phyloP scores from a whole-genome alignment of 2,888 invertebrate genomes.

The Zaprionus bogoriensis region DNA sequence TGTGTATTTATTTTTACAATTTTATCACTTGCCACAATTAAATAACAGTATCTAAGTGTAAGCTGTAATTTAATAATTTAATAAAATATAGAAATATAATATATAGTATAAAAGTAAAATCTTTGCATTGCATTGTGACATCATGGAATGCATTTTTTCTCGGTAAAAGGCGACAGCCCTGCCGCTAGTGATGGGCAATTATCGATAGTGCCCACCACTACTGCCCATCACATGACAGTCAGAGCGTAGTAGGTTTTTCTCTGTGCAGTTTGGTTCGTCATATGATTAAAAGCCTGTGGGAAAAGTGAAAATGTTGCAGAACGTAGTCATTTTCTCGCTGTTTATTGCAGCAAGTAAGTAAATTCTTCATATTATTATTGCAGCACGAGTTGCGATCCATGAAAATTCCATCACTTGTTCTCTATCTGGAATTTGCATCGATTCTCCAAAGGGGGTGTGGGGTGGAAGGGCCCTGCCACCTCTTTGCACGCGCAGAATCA shows the following conservation, averaged over 20 bases:
- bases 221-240: constrained; percentile 73
- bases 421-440: constrained; percentile 25
- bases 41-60: too few relatives aligned
- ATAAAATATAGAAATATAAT: too few relatives aligned
- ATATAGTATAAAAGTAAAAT: too few relatives aligned
- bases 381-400: not conserved
- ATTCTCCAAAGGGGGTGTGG: constrained; percentile 27
- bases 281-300: constrained; percentile 79
- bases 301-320: constrained; percentile 79
- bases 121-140: not conserved
- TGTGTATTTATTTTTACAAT: too few relatives aligned
- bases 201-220: constrained; percentile 36
- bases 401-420: constrained; percentile 12
- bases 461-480: constrained; percentile 4
- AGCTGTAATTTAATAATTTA: too few relatives aligned
- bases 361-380: constrained; percentile 1
- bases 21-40: too few relatives aligned
- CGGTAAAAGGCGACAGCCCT: constrained; percentile 12
- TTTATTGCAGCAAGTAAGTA: constrained; percentile 81
- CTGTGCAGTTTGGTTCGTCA: constrained; percentile 78
- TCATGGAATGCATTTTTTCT: not conserved
- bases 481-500: constrained; percentile 56
- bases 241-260: constrained; percentile 59
- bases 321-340: constrained; percentile 76
- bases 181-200: constrained; percentile 14